These are phyloP conservation scores for Apotomis capreana DNA, from an alignment of 2,888 invertebrate species.

Conservation along the genomic window DNA sequence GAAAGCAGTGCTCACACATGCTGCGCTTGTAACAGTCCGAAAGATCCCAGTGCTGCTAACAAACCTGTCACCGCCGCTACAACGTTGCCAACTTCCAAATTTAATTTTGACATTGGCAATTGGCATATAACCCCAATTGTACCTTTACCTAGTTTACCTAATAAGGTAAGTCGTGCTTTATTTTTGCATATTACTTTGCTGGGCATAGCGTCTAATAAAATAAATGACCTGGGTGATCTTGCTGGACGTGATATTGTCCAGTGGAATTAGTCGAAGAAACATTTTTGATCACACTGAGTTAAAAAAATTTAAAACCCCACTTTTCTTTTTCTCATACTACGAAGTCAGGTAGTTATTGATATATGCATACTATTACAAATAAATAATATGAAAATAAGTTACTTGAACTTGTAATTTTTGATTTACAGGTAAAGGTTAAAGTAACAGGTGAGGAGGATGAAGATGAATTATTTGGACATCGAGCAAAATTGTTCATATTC, in stretches of 20 bases:
- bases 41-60: conserved; percentile 77
- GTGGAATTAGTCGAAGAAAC: too few relatives aligned
- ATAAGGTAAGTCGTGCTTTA: conserved; percentile 81
- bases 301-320: too few relatives aligned
- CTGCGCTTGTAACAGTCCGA: conserved; percentile 83
- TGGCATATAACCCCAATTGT: conserved; percentile 91
- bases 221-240: too few relatives aligned
- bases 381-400: not conserved
- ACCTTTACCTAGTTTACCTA: conserved; percentile 92
- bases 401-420: conserved; percentile 9
- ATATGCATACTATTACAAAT: too few relatives aligned
- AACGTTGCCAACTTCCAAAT: conserved; percentile 60
- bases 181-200: not conserved
- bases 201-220: too few relatives aligned
- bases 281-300: too few relatives aligned
- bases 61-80: conserved; percentile 53
- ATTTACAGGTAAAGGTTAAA: conserved; percentile 86
- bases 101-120: conserved; percentile 68
- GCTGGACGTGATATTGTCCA: too few relatives aligned
- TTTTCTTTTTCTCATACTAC: too few relatives aligned
- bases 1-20: conserved; percentile 81
- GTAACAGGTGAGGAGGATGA: conserved; percentile 94
- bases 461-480: conserved; percentile 89
- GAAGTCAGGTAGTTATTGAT: too few relatives aligned
- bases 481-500: conserved; percentile 92